Evolutionary conservation across 2,113 vertebrate species (phyloP).

Genomic region (Antidorcas marsupialis): DNA sequence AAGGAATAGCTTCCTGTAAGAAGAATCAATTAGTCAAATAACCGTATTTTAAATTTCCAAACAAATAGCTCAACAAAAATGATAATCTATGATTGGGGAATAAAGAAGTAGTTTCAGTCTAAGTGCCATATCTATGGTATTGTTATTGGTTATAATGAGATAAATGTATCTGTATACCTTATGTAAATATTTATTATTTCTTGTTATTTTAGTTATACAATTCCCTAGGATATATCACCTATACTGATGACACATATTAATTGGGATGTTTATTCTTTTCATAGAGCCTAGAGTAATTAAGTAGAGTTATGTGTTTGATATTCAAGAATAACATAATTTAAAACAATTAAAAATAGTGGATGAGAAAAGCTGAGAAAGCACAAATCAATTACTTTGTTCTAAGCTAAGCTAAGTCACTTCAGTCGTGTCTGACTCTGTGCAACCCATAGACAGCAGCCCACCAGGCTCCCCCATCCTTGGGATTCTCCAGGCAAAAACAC

Average conservation of each 20-base stretch:
- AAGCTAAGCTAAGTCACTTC: background rate
- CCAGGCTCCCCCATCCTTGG: too few relatives aligned
- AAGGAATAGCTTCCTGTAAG: background rate
- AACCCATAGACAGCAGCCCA: too few relatives aligned
- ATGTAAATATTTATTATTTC: constrained; percentile 39
- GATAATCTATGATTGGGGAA: background rate
- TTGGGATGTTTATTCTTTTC: constrained; percentile 7
- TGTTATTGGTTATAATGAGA: constrained; percentile 15
- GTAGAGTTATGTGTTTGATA: background rate
- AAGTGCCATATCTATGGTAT: background rate
- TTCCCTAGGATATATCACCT: background rate
- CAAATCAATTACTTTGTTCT: constrained; percentile 38
- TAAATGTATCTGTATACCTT: background rate
- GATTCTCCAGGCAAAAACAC: too few relatives aligned
- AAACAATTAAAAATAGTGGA: background rate
- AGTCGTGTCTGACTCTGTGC: too few relatives aligned
- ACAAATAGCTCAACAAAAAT: background rate
- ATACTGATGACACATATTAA: background rate
- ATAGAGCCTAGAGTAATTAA: background rate
- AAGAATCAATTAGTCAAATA: constrained; percentile 21
- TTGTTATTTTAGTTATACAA: background rate
- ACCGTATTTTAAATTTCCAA: background rate
- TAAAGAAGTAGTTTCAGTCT: background rate
- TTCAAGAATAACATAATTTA: constrained; percentile 1
- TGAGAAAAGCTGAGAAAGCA: constrained; percentile 20